These are phyloP conservation scores for Myotis lucifugus DNA, from an alignment of 2,113 vertebrate species.

Conservation along the genomic window DNA sequence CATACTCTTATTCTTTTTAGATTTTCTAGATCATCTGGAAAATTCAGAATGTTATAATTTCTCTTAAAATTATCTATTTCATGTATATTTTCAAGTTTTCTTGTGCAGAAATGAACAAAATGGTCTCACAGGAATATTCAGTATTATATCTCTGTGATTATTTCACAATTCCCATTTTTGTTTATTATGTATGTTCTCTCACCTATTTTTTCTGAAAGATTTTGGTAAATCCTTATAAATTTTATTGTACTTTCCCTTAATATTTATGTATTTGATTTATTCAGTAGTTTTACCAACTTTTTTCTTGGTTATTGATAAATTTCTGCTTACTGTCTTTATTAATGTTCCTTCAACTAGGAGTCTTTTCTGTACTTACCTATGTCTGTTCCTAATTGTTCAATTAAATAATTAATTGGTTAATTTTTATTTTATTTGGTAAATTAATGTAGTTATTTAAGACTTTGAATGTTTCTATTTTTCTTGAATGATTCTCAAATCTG, in stretches of 20 bases:
- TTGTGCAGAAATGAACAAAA: slow-evolving; percentile 22
- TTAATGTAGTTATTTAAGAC: not conserved
- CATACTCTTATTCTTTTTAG: not conserved
- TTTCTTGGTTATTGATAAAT: not conserved
- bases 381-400: not conserved
- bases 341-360: not conserved
- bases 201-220: not conserved
- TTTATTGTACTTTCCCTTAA: not conserved
- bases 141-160: not conserved
- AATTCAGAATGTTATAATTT: not conserved
- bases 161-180: not conserved
- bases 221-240: not conserved
- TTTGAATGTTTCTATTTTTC: not conserved
- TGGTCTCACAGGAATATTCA: not conserved
- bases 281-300: not conserved
- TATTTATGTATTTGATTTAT: not conserved
- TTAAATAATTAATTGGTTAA: not conserved
- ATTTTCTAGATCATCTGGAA: not conserved
- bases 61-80: not conserved
- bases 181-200: not conserved
- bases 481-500: not conserved
- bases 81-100: not conserved
- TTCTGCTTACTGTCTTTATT: not conserved
- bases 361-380: not conserved
- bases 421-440: not conserved